Base-by-base conservation (phyloP, 2,797 vertebrate genomes). In the Liasis olivaceus region DNA sequence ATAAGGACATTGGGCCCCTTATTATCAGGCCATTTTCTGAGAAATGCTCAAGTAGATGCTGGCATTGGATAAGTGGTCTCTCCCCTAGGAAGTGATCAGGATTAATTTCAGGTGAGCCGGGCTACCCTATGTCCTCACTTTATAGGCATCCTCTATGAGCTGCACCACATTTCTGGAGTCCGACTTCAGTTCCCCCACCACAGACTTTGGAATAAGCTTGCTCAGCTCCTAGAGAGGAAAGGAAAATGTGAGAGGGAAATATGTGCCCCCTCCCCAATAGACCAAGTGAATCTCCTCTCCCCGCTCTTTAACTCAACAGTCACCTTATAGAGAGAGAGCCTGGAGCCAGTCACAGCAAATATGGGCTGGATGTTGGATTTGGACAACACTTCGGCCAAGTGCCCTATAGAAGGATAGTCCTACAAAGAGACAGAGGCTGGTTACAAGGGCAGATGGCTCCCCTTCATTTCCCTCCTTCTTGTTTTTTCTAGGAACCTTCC, bases 381-480 rank as follows among this genome's bases (percentile, higher is more conserved):
- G n/a, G 98, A 96, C 15, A 98, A 98, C 84, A 97, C 97, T 91
- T 97, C 97, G 51, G 98, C 97, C 66, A 98, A 93, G 89, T 98
- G 98, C 3, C 98, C 98, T 89, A 98, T 96, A 1, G 98, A 98
- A 2, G 98, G 98, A 85, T 98, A 98, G 94, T 98, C 98, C 98
- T 98, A 94, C 72, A 60, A 47, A 47, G n/a, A 84, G 63, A 91
- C 11, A 8, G 26, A 12, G 54, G 28, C 54, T n/a, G 14, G 51
- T 28, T 20, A 87, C 58, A 2, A n/a, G 20, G 36, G 1, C 4
- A 84, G 13, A 26, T 60, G 14, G 20, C 24, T 26, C 36, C 13
- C 22, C 86, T 60, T 87, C 86, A 31, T 62, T 59, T 14, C 31
- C 9, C 3, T 87, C 85, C n/a, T 31, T 22, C 54, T 58, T 56